phyloP scores from a whole-genome alignment of 2,113 vertebrate species.

The Hyaena hyaena region DNA sequence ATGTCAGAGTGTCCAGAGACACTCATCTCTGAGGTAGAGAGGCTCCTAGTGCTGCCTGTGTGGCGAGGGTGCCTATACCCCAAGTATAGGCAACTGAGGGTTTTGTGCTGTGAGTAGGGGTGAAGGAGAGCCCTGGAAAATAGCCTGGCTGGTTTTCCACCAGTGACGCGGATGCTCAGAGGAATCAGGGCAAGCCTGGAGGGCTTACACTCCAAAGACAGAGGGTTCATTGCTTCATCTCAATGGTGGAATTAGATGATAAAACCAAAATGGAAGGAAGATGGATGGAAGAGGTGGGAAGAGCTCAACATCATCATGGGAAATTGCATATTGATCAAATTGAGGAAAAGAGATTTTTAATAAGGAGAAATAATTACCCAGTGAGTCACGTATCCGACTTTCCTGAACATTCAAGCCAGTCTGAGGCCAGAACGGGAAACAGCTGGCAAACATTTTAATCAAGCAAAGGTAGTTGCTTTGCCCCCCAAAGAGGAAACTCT shows the following conservation, averaged over 20 bases:
- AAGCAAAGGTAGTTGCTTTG: neutral
- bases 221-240: neutral
- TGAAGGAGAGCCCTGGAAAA: neutral
- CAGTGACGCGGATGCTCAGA: neutral
- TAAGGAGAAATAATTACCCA: slow-evolving; percentile 56
- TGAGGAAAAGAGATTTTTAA: slow-evolving; percentile 39
- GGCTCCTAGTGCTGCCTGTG: neutral
- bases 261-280: neutral
- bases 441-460: slow-evolving; percentile 60
- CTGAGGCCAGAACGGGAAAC: slow-evolving; percentile 27
- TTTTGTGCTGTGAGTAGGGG: neutral
- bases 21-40: neutral
- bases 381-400: slow-evolving; percentile 26
- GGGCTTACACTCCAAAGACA: neutral
- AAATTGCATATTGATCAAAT: neutral
- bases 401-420: neutral
- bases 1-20: neutral
- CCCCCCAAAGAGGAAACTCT: neutral
- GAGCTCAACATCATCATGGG: neutral
- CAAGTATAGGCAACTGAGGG: no score
- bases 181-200: neutral
- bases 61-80: neutral
- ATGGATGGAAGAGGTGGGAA: neutral
- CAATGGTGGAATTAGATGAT: neutral
- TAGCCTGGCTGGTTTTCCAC: neutral